These are phyloP conservation scores for Larimichthys polyactis DNA, from an alignment of 2,113 vertebrate species.

Conservation along the genomic window DNA sequence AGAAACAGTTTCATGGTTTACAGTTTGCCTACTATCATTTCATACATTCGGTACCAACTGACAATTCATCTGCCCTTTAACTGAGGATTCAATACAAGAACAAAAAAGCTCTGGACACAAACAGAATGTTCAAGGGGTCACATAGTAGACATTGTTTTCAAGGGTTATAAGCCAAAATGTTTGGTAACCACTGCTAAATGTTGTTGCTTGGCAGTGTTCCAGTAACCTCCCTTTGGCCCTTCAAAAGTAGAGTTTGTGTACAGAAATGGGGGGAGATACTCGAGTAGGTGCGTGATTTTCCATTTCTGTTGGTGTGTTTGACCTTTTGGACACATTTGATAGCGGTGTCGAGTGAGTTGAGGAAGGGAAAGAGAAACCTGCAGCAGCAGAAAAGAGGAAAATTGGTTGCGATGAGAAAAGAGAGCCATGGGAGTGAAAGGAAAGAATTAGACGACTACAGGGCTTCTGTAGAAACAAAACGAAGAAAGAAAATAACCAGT, in stretches of 20 bases:
- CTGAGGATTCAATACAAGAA: background rate
- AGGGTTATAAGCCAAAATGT: constrained; percentile 25
- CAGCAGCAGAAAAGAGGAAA: constrained; percentile 45
- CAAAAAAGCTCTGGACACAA: background rate
- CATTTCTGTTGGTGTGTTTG: constrained; percentile 64
- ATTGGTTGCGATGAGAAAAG: constrained; percentile 38
- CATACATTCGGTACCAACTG: background rate
- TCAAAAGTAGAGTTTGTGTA: constrained; percentile 47
- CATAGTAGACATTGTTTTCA: background rate
- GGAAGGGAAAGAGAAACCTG: constrained; percentile 42
- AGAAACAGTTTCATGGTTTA: too few relatives aligned
- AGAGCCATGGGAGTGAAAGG: constrained; percentile 41
- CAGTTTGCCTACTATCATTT: background rate
- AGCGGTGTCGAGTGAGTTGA: constrained; percentile 46
- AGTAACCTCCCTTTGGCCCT: constrained; percentile 52
- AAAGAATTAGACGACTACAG: constrained; percentile 19
- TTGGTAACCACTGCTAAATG: constrained; percentile 22
- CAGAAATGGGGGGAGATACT: constrained; percentile 25
- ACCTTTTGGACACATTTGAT: constrained; percentile 50
- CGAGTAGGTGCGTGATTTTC: constrained; percentile 42
- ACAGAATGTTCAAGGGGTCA: background rate
- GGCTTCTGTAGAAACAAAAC: background rate
- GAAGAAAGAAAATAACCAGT: background rate
- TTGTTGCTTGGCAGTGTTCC: constrained; percentile 67
- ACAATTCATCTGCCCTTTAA: background rate